Base-by-base conservation (phyloP, 2,888 invertebrate species). In the Ernsta delagoae region DNA sequence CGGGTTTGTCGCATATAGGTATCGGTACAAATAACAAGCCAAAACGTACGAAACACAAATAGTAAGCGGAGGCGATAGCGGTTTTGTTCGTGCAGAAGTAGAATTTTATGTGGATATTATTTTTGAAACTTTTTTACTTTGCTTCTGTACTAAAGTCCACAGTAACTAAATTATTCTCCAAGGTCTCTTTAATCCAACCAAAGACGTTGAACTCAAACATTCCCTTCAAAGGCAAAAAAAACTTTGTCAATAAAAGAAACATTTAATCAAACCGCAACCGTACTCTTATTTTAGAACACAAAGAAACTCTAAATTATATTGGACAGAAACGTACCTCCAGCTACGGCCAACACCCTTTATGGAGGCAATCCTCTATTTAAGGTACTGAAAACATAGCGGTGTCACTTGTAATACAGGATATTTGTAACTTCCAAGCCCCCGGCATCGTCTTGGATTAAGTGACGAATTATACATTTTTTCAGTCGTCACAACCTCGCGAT, bases 401-500 rank as follows among this genome's bases (percentile, higher is more conserved):
- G 86, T 89, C 90, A 83, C 79, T 73, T 76, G 77, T 88, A 89
- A 89, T 84, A 82, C 84, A 80, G 79, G 84, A 81, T 87, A 89
- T 90, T 89, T 88, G 90, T 90, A 83, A 83, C 80, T 75, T 79
- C 79, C 73, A 81, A 83, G 80, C 85, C 83, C 79, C 79, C 76
- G 79, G 82, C 81, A 79, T 79, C 79, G 76, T 64, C 73, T 72
- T 62, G 89, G 92, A 90, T 92, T 90, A 89, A 86, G 90, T 86
- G 88, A 88, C 84, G 90, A 91, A 90, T 92, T 92, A 89, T 89
- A 88, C 86, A 84, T 86, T 89, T 91, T 89, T 87, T 85, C 78
- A 79, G 81, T 86, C 85, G 87, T 88, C 89, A 86, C 87, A 87
- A 86, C 83, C 84, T 83, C 79, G 83, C 88, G 89, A 88, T 90